A percentile compares a stretch with the other conserved stretches of the same genome.
Conservation (phyloP, 2,888 invertebrate species). For the Synergus japonicus region DNA sequence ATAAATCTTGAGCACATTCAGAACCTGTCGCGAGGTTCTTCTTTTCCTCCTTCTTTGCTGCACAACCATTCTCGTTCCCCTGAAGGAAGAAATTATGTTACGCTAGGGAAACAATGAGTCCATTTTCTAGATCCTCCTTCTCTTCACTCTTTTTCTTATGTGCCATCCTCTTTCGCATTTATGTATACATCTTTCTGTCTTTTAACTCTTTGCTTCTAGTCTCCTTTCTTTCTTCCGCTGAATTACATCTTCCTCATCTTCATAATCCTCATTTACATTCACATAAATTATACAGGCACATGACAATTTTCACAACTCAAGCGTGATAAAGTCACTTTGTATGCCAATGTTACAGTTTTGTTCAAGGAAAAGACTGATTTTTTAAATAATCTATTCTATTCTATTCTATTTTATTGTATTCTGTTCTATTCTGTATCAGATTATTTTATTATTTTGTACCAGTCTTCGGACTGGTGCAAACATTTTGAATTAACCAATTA, state of each 20-base stretch:
- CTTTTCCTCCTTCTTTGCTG: not conserved
- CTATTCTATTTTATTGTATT: not conserved
- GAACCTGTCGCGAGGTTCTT: not conserved
- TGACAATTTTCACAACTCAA: not conserved
- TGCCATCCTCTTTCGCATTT: not conserved
- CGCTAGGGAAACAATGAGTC: not conserved
- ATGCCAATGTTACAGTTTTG: not conserved
- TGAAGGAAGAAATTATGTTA: not conserved
- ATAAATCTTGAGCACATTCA: not conserved
- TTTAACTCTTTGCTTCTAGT: not conserved
- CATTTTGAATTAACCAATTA: not conserved
- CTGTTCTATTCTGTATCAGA: too few species aligned
- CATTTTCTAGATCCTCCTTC: not conserved
- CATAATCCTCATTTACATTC: not conserved
- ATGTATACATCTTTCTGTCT: not conserved
- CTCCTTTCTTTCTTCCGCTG: not conserved
- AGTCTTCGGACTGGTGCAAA: too few species aligned
- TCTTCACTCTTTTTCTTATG: not conserved
- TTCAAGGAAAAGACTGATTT: not conserved
- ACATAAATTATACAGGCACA: not conserved
- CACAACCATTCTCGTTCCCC: not conserved
- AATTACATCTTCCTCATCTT: not conserved
- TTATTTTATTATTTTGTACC: too few species aligned
- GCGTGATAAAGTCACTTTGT: not conserved
- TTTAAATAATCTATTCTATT: not conserved